Evolutionary conservation across 1,140 invertebrate genomes (phyloP).

Genomic region (Brachionus manjavacas): DNA sequence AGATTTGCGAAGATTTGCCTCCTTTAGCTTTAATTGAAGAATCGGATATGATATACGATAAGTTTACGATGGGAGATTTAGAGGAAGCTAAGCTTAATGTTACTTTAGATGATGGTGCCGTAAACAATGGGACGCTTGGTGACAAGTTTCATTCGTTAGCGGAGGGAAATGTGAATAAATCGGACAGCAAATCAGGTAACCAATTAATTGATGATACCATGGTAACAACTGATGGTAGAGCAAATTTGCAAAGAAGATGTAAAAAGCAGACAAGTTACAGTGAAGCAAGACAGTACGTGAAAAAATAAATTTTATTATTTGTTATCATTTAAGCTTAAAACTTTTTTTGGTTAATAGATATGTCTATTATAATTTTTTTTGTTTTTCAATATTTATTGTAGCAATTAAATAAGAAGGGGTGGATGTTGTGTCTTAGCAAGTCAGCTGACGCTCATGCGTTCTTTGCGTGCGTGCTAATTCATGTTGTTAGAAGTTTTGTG

Average conservation of each 20-base stretch:
- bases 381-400: background rate
- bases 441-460: background rate
- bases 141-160: background rate
- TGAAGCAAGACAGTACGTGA: background rate
- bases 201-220: background rate
- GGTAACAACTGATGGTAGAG: background rate
- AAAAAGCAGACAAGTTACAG: background rate
- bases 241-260: background rate
- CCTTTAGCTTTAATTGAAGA: background rate
- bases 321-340: background rate
- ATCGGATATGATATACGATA: background rate
- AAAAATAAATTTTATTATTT: background rate
- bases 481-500: background rate
- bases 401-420: background rate
- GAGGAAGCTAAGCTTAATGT: no score
- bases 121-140: background rate
- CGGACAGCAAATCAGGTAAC: background rate
- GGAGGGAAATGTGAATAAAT: background rate
- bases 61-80: no score
- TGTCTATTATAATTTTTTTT: background rate
- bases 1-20: background rate
- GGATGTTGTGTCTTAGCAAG: background rate
- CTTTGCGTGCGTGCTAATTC: background rate
- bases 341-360: background rate
- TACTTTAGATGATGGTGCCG: background rate